Evolutionary conservation across 2,797 vertebrate genomes (phyloP), one percentile per base, ranked within the genome.

Genomic region (Phataginus tricuspis): DNA sequence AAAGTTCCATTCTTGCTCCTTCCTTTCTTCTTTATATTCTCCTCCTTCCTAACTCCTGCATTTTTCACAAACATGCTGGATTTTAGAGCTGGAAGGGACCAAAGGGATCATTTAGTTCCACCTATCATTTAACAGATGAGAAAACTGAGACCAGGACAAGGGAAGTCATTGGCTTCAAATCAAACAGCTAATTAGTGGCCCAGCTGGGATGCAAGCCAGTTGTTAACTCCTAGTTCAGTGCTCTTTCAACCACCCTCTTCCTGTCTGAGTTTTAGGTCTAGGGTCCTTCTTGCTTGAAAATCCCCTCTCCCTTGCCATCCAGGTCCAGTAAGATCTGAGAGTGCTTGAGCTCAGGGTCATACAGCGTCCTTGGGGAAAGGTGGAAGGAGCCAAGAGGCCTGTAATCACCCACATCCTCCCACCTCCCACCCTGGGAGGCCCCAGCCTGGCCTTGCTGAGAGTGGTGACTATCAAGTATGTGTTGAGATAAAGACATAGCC

Each of bases 401-500:
- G 14, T 57, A 94, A 94, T 21, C 64, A 94, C 92, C 66, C 21
- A 64, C 53, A 87, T 74, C 53, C 53, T 95, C 55, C 75, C 42
- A 69, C 19, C 25, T 95, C 82, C 45, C 53, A 92, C 53, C 23
- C 63, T 0, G 0, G 77, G 55, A 97, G 78, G 88, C 64, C 64
- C 39, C 19, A 59, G 59, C 19, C n/a, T 94, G 86, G 80, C 82
- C 94, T 97, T 86, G 77, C 53, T 0, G 25, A 93, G 66, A 86
- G 72, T 75, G 39, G 82, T 93, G 77, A 95, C 87, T 95, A 88
- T 88, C 68, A 96, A 90, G 59, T 83, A 93, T 93, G 57, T 92
- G 82, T 64, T 90, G 94, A 98, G 92, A 97, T 96, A 96, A 97
- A 96, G 72, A 79, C 79, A 96, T 72, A 96, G 95, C 92, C 82